Evolutionary conservation across 1,140 invertebrate genomes (phyloP).

Genomic region (Pomacea maculata): DNA sequence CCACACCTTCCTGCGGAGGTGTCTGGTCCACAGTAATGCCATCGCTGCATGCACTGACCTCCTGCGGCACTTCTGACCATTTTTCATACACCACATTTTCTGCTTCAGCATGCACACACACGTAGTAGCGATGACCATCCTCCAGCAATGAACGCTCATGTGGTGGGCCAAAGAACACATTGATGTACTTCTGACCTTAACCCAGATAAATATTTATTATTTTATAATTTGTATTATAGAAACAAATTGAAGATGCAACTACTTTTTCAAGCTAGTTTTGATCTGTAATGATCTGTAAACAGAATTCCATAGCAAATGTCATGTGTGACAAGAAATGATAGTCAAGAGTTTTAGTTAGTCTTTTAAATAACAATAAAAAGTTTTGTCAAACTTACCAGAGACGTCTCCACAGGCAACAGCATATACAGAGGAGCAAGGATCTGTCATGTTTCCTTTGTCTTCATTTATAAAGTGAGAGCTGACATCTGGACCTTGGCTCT

Average conservation of each 20-base stretch:
- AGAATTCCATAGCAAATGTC: too few species aligned
- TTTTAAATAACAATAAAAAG: too few species aligned
- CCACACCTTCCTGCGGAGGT: constrained; percentile 33
- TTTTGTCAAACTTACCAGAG: background rate
- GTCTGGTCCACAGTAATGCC: constrained; percentile 47
- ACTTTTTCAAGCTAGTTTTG: too few species aligned
- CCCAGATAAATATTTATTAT: background rate
- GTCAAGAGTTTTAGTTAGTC: too few species aligned
- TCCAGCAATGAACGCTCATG: constrained; percentile 6
- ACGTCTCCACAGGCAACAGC: constrained; percentile 34
- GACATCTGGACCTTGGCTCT: constrained; percentile 18
- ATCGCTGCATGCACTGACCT: constrained; percentile 42
- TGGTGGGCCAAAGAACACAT: constrained; percentile 1
- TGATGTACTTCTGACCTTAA: constrained; percentile 11
- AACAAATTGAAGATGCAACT: too few species aligned
- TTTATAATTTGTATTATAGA: background rate
- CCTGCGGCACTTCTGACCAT: constrained; percentile 33
- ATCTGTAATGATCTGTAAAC: too few species aligned
- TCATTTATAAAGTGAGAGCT: constrained; percentile 31
- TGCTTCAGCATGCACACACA: constrained; percentile 42
- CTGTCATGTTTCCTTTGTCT: constrained; percentile 12
- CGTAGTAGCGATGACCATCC: constrained; percentile 43
- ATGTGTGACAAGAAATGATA: too few species aligned
- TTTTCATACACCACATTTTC: constrained; percentile 31
- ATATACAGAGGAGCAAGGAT: constrained; percentile 38